A percentile compares a stretch with the other conserved stretches of the same genome.
Evolutionary conservation across 2,113 vertebrate species (phyloP).

Genomic region (Erythrolamprus reginae): DNA sequence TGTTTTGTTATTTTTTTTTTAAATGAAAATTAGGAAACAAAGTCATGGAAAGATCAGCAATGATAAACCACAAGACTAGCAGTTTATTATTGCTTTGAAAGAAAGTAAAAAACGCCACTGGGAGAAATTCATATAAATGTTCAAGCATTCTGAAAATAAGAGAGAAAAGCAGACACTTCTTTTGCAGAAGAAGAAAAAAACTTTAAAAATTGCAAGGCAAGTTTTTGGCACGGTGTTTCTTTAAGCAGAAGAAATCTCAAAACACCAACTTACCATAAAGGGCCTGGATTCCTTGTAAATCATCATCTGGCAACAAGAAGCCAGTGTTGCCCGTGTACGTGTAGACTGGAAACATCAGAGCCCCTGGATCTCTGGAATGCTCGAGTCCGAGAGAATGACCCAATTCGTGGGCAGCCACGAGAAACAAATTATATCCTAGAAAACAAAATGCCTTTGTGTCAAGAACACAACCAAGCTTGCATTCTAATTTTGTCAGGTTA

Average conservation of each 20-base stretch:
- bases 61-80: background rate
- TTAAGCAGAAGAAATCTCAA: background rate
- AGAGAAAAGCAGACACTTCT: background rate
- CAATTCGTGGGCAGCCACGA: slow-evolving; percentile 92
- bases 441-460: slow-evolving; percentile 12
- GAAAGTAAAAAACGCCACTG: background rate
- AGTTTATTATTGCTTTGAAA: background rate
- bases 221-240: background rate
- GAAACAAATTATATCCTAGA: slow-evolving; percentile 88
- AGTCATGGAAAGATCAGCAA: background rate
- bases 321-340: slow-evolving; percentile 73
- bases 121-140: background rate
- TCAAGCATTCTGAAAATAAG: background rate
- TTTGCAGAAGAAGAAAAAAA: background rate
- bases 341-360: slow-evolving; percentile 93
- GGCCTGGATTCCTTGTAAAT: slow-evolving; percentile 87
- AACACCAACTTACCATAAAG: slow-evolving; percentile 81
- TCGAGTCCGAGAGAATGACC: slow-evolving; percentile 91
- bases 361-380: slow-evolving; percentile 85
- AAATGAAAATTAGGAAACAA: background rate
- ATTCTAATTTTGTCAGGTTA: background rate
- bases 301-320: slow-evolving; percentile 83
- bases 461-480: background rate
- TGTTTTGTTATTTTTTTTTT: no score
- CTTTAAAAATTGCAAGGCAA: background rate